Conservation (phyloP, 1,140 invertebrate species). For the Gonioctena quinquepunctata region DNA sequence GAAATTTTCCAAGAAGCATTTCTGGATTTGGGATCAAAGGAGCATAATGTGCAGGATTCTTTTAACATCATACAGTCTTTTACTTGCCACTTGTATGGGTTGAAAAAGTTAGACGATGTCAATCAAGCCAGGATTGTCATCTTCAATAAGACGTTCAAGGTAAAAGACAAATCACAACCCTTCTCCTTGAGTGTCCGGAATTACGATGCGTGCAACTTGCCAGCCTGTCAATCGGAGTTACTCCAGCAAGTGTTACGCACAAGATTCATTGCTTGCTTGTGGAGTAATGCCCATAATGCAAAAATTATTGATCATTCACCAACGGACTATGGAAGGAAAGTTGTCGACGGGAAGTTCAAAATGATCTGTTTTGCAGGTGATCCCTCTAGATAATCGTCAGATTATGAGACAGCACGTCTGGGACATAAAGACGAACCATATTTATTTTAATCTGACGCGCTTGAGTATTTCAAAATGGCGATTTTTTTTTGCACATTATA, state of each 20-base stretch:
- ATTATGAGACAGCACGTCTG: too few relatives aligned
- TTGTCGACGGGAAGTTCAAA: neutral
- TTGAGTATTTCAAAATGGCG: too few relatives aligned
- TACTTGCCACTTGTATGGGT: constrained; percentile 24
- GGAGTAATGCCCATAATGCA: neutral
- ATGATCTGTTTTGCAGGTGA: neutral
- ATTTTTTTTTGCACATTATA: too few relatives aligned
- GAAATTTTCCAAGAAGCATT: neutral
- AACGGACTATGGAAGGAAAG: neutral
- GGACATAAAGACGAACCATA: too few relatives aligned
- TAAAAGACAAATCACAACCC: too few relatives aligned
- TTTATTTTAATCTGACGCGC: too few relatives aligned
- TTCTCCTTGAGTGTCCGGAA: neutral
- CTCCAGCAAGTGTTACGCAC: constrained; percentile 35
- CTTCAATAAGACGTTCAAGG: too few relatives aligned
- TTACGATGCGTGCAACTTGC: neutral
- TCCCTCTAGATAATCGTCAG: too few relatives aligned
- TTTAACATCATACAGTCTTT: too few relatives aligned
- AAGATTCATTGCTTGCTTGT: constrained; percentile 33
- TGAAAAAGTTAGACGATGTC: constrained; percentile 16
- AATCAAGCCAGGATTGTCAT: constrained; percentile 18
- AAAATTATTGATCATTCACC: neutral
- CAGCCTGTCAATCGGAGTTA: constrained; percentile 31
- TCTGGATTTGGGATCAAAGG: too few relatives aligned
- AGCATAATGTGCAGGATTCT: too few relatives aligned